Percentiles rank a stretch among this genome's conserved stretches.
Evolutionary conservation across 1,140 invertebrate species (phyloP).

Genomic region (Aphaenogaster floridana): DNA sequence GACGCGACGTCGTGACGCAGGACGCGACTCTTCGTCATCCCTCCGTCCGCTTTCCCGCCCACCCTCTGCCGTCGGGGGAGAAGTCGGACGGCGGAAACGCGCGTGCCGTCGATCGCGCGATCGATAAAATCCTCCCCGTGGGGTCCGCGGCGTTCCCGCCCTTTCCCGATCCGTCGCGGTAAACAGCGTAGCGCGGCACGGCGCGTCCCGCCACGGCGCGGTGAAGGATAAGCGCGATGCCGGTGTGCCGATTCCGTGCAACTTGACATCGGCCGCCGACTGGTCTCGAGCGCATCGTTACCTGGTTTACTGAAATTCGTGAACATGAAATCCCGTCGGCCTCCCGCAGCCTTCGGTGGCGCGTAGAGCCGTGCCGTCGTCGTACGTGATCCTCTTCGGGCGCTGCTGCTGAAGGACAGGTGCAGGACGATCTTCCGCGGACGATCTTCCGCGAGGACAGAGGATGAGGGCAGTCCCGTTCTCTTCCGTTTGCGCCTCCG

Average conservation of each 20-base stretch:
- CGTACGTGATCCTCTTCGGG: constrained; percentile 67
- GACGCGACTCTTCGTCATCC: not conserved
- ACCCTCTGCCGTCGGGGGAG: not conserved
- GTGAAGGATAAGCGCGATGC: constrained; percentile 6
- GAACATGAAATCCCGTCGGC: constrained; percentile 83
- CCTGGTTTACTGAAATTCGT: constrained; percentile 84
- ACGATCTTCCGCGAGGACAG: constrained; percentile 64
- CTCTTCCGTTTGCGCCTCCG: constrained; percentile 11
- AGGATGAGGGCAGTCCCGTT: not conserved
- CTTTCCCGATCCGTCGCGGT: constrained; percentile 54
- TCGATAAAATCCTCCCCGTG: constrained; percentile 63
- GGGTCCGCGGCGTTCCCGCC: constrained; percentile 68
- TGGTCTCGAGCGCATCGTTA: constrained; percentile 78
- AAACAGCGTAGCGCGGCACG: constrained; percentile 28
- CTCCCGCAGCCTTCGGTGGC: constrained; percentile 69
- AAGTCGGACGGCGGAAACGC: constrained; percentile 36
- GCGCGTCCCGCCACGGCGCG: constrained; percentile 51
- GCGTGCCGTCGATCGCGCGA: constrained; percentile 66
- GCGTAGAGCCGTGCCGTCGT: constrained; percentile 56
- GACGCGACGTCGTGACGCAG: constrained; percentile 32
- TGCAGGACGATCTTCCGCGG: constrained; percentile 66
- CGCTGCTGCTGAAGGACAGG: constrained; percentile 41
- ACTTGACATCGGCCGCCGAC: constrained; percentile 25
- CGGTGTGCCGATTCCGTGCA: constrained; percentile 64
- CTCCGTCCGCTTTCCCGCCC: not conserved